phyloP scores from a whole-genome alignment of 2,113 vertebrate species.

The Etheostoma cragini region DNA sequence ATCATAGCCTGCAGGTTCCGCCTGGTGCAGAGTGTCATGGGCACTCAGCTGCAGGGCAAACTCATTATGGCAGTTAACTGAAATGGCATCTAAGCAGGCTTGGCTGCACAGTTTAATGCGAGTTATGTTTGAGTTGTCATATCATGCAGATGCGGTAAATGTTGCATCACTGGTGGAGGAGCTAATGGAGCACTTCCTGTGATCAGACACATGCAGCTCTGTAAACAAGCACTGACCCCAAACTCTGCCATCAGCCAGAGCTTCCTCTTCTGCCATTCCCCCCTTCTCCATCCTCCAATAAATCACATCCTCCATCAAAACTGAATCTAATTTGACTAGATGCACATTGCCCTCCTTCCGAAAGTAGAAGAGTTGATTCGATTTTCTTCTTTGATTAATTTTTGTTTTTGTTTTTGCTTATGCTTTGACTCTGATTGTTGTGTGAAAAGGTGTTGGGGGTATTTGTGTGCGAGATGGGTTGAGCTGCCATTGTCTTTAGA shows the following conservation, averaged over 20 bases:
- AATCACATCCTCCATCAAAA: slow-evolving; percentile 65
- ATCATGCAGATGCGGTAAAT: slow-evolving; percentile 32
- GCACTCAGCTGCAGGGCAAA: slow-evolving; percentile 22
- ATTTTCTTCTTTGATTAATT: slow-evolving; percentile 48
- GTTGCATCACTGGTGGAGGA: slow-evolving; percentile 1
- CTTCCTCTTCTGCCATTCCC: slow-evolving; percentile 47
- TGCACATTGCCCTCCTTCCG: slow-evolving; percentile 41
- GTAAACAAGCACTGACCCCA: slow-evolving; percentile 30
- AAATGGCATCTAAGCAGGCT: slow-evolving; percentile 11
- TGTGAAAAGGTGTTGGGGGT: slow-evolving; percentile 1
- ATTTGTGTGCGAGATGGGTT: background rate
- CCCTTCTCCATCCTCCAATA: slow-evolving; percentile 45
- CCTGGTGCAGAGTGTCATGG: slow-evolving; percentile 35
- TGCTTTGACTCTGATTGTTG: slow-evolving; percentile 18
- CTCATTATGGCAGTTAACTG: slow-evolving; percentile 18
- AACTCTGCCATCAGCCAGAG: slow-evolving; percentile 32
- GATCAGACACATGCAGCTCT: slow-evolving; percentile 32
- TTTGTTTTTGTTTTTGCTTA: slow-evolving; percentile 29
- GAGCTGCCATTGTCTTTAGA: slow-evolving; percentile 34
- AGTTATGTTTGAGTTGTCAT: background rate
- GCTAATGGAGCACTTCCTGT: slow-evolving; percentile 43
- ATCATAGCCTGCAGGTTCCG: slow-evolving; percentile 50
- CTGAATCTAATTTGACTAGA: slow-evolving; percentile 70
- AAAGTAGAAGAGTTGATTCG: slow-evolving; percentile 59
- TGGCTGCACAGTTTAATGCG: slow-evolving; percentile 35